These are phyloP conservation scores for Tenthredo amoena DNA, from an alignment of 2,888 invertebrate genomes.

Conservation along the genomic window DNA sequence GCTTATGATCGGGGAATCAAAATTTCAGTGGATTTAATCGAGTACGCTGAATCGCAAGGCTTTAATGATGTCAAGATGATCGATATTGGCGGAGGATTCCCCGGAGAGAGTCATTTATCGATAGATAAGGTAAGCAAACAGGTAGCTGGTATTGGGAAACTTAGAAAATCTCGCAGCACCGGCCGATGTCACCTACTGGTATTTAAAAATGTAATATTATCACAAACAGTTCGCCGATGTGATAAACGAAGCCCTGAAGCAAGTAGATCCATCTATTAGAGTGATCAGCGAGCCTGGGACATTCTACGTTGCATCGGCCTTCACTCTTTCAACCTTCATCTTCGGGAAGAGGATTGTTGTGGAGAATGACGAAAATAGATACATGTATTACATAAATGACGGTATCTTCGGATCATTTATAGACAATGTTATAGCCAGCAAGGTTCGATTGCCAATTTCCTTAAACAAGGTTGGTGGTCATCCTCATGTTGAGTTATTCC, in stretches of 20 bases:
- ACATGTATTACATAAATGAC: conserved; percentile 83
- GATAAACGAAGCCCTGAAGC: conserved; percentile 80
- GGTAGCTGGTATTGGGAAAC: neutral
- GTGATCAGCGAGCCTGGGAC: conserved; percentile 84
- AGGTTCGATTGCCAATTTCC: conserved; percentile 63
- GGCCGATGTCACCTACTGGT: too few species aligned
- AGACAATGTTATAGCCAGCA: conserved; percentile 75
- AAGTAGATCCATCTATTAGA: conserved; percentile 70
- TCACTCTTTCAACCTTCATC: conserved; percentile 80
- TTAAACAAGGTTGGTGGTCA: conserved; percentile 59
- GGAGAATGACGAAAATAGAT: conserved; percentile 59
- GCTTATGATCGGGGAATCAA: conserved; percentile 80
- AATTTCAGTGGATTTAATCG: conserved; percentile 79
- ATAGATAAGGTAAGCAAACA: conserved; percentile 76
- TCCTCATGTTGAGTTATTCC: neutral
- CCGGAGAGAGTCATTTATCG: conserved; percentile 76
- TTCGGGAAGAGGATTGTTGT: conserved; percentile 79
- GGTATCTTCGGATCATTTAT: conserved; percentile 84
- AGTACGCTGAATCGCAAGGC: conserved; percentile 78
- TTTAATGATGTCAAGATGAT: conserved; percentile 79
- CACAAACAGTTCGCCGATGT: conserved; percentile 72
- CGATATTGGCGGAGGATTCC: conserved; percentile 83
- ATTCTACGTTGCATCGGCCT: conserved; percentile 82
- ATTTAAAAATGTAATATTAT: neutral
- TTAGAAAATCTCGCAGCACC: too few species aligned